Conservation (phyloP, 1,140 invertebrate genomes). For the Monomorium pharaonis region DNA sequence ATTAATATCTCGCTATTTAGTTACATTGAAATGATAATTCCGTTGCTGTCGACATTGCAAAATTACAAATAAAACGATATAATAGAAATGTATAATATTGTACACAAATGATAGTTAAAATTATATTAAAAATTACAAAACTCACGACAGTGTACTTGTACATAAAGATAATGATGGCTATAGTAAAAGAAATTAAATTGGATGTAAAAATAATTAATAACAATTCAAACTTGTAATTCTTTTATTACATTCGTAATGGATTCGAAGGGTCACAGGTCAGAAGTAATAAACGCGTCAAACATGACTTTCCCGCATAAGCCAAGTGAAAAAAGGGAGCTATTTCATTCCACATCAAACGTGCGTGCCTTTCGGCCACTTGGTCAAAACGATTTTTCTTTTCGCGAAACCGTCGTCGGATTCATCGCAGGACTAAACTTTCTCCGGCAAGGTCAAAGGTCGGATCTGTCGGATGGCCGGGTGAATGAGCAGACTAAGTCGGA, state of each 20-base stretch:
- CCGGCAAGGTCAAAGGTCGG: slow-evolving; percentile 48
- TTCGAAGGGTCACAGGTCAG: background rate
- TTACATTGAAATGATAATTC: slow-evolving; percentile 33
- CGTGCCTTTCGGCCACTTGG: background rate
- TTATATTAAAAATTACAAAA: background rate
- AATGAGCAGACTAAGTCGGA: slow-evolving; percentile 39
- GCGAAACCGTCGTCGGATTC: slow-evolving; percentile 42
- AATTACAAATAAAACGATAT: background rate
- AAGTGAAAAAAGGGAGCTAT: background rate
- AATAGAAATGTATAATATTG: too few relatives aligned
- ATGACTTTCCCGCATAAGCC: background rate
- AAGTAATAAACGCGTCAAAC: slow-evolving; percentile 26
- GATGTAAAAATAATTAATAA: background rate
- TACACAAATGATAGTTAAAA: too few relatives aligned
- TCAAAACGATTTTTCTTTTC: slow-evolving; percentile 28
- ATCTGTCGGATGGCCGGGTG: slow-evolving; percentile 36
- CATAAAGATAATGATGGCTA: background rate
- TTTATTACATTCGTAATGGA: background rate
- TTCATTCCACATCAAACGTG: background rate
- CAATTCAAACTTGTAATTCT: background rate
- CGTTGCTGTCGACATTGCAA: background rate
- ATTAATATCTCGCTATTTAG: background rate
- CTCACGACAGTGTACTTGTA: background rate
- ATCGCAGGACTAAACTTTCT: slow-evolving; percentile 64
- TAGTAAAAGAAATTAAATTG: background rate